Percentiles rank a stretch among this genome's conserved stretches.
Conservation (phyloP, 2,797 vertebrate species). For the Buphagus erythrorhynchus region DNA sequence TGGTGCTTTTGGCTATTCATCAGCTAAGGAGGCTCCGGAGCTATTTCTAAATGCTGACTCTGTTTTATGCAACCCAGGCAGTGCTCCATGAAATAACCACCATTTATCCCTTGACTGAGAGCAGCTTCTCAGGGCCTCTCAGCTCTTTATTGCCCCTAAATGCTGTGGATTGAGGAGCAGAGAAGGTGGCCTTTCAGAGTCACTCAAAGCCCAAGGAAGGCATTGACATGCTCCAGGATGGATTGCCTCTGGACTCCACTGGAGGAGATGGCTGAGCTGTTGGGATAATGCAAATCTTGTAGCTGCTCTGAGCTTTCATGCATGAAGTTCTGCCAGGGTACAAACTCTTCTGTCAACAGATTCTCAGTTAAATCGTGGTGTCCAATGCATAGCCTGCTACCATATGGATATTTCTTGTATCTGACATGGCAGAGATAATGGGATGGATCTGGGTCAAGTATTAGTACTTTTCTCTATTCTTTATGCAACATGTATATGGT, state of each 20-base stretch:
- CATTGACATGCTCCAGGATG: background rate
- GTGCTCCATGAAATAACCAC: background rate
- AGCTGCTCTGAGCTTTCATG: background rate
- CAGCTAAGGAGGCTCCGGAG: background rate
- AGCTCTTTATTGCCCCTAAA: background rate
- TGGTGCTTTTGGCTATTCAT: background rate
- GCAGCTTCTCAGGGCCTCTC: background rate
- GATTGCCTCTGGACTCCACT: background rate
- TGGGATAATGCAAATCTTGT: background rate
- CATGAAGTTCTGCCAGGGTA: background rate
- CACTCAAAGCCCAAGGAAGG: background rate
- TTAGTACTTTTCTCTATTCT: background rate
- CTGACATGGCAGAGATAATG: background rate
- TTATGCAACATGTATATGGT: background rate
- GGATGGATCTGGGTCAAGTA: background rate
- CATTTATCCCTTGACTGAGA: background rate
- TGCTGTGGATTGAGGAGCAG: background rate
- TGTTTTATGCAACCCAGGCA: background rate
- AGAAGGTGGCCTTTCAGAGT: background rate
- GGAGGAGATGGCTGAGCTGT: background rate
- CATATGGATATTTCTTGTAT: background rate
- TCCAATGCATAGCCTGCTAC: background rate
- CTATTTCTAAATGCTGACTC: background rate
- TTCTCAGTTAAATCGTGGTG: background rate
- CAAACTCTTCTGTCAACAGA: background rate